Conservation (phyloP, 64 coral and sea anemone species). For the Pachyseris speciosa region DNA sequence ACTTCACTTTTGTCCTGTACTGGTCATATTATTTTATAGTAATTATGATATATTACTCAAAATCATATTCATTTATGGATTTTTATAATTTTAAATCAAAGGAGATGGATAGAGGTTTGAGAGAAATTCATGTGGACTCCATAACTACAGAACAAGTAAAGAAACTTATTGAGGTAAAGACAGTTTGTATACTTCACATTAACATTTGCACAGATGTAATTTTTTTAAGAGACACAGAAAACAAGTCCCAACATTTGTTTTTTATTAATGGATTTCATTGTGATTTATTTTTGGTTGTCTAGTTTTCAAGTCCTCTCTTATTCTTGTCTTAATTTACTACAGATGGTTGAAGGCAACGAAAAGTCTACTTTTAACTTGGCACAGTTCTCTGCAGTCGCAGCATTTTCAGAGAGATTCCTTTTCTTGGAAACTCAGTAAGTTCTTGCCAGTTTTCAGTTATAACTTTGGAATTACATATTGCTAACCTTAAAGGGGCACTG, state of each 20-base stretch:
- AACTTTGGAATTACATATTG: neutral
- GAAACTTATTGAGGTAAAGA: constrained; percentile 78
- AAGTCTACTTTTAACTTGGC: constrained; percentile 79
- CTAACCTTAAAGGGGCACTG: too few species aligned
- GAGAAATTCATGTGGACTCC: constrained; percentile 90
- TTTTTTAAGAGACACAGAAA: too few species aligned
- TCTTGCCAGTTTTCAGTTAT: neutral
- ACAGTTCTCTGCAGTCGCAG: constrained; percentile 96
- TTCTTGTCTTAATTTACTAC: neutral
- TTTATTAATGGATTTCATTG: neutral
- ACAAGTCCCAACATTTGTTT: neutral
- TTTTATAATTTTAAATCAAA: constrained; percentile 27
- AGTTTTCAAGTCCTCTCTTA: neutral
- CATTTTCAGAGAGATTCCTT: constrained; percentile 94
- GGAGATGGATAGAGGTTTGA: constrained; percentile 84
- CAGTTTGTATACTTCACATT: too few species aligned
- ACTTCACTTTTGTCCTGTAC: too few species aligned
- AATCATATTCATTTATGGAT: neutral
- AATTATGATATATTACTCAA: too few species aligned
- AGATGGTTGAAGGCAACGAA: constrained; percentile 90
- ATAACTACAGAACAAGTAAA: constrained; percentile 78
- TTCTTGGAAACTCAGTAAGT: constrained; percentile 88
- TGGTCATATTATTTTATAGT: too few species aligned
- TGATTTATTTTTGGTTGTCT: neutral
- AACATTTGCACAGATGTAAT: too few species aligned